Evolutionary conservation across 2,113 vertebrate genomes (phyloP).

Genomic region (Pycnonotus jocosus): DNA sequence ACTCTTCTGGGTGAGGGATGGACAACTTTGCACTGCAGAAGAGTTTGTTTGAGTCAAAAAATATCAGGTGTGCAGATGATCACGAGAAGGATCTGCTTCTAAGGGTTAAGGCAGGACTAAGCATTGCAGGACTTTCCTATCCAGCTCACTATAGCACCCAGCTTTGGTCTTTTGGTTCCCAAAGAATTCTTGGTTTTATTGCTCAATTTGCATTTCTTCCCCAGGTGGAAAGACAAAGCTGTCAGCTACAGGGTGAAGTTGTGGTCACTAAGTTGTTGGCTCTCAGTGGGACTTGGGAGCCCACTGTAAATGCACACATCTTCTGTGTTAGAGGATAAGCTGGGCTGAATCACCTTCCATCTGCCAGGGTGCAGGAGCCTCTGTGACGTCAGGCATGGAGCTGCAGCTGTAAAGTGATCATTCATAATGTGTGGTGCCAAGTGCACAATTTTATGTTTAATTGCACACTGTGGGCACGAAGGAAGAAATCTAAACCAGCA

Average conservation of each 20-base stretch:
- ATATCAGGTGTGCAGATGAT: background rate
- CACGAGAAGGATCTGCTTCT: background rate
- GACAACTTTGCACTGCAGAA: background rate
- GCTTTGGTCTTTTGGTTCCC: background rate
- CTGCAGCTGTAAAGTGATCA: background rate
- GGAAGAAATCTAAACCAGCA: background rate
- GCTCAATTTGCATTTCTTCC: background rate
- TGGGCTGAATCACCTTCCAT: background rate
- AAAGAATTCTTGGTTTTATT: background rate
- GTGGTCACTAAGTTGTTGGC: background rate
- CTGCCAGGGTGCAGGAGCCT: background rate
- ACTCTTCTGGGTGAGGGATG: background rate
- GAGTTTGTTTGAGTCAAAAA: background rate
- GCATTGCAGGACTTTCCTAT: background rate
- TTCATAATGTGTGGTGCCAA: background rate
- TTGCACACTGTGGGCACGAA: background rate
- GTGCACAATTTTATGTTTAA: background rate
- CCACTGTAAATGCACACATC: background rate
- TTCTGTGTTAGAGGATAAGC: background rate
- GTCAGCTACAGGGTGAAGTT: background rate
- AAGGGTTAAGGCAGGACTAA: background rate
- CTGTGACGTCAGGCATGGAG: background rate
- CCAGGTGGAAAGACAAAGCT: background rate
- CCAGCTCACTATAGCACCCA: background rate
- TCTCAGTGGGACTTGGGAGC: background rate